Evolutionary conservation across 23 tunicate species (phyloP).

Genomic region (Aplidium turbinatum): DNA sequence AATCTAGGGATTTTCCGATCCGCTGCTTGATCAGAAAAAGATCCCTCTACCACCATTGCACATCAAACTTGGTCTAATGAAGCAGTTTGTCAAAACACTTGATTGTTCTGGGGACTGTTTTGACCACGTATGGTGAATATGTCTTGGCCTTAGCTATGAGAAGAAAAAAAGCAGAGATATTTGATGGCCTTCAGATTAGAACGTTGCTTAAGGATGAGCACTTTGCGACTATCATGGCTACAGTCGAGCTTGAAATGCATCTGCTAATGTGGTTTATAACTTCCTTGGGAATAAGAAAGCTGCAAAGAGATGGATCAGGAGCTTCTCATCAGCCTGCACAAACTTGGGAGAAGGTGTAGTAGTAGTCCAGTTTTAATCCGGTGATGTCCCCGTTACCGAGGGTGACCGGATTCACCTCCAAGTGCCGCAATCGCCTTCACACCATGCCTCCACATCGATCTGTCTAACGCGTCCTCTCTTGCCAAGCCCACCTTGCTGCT

Average conservation of each 20-base stretch:
- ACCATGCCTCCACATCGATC: too few species aligned
- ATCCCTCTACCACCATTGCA: conserved; percentile 21
- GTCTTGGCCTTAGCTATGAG: neutral
- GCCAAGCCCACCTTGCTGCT: too few species aligned
- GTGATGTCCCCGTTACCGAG: too few species aligned
- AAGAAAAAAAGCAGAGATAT: conserved; percentile 37
- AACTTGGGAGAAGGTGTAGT: too few species aligned
- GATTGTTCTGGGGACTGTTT: conserved; percentile 30
- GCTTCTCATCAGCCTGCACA: too few species aligned
- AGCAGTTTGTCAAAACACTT: conserved; percentile 9
- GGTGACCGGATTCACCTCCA: too few species aligned
- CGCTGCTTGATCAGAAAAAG: neutral
- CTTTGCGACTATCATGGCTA: neutral
- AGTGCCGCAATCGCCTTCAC: too few species aligned
- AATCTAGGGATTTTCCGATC: conserved; percentile 2
- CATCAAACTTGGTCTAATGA: conserved; percentile 16
- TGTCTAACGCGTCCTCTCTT: too few species aligned
- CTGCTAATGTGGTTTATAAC: conserved; percentile 11
- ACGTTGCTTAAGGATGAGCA: neutral
- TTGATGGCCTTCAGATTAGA: conserved; percentile 26
- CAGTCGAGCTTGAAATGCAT: conserved; percentile 21
- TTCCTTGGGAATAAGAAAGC: conserved; percentile 7
- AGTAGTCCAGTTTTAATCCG: too few species aligned
- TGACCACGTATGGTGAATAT: conserved; percentile 7
- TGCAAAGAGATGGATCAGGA: too few species aligned